phyloP scores from a whole-genome alignment of 2,888 invertebrate genomes.

The Timandra comae region DNA sequence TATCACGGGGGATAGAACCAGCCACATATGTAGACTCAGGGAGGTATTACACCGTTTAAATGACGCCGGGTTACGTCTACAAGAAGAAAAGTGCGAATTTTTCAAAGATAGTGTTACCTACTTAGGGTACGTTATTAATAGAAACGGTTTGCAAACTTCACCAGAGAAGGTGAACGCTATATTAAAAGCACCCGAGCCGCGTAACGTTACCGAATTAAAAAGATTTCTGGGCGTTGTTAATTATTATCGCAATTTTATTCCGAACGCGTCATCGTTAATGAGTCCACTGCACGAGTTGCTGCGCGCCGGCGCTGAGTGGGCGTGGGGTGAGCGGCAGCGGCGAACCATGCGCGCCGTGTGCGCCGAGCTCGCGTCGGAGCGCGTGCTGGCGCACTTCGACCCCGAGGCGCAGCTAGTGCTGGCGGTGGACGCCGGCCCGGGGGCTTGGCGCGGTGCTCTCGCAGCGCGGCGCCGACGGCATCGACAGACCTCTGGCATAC shows the following conservation, averaged over 20 bases:
- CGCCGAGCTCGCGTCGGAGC: too few relatives aligned
- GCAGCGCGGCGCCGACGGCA: slow-evolving; percentile 1
- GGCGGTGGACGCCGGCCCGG: slow-evolving; percentile 10
- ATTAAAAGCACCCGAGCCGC: slow-evolving; percentile 15
- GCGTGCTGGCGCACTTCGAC: slow-evolving; percentile 1
- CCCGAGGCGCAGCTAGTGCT: slow-evolving; percentile 6
- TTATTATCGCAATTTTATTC: slow-evolving; percentile 27
- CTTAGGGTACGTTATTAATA: slow-evolving; percentile 11
- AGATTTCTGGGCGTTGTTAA: slow-evolving; percentile 24
- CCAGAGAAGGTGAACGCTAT: slow-evolving; percentile 24
- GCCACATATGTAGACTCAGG: slow-evolving; percentile 8
- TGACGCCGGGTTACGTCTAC: slow-evolving; percentile 14
- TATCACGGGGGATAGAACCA: slow-evolving; percentile 8
- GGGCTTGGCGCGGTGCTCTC: slow-evolving; percentile 13
- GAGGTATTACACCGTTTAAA: slow-evolving; percentile 16
- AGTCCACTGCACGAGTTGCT: slow-evolving; percentile 18
- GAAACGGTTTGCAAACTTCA: slow-evolving; percentile 5
- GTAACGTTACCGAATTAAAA: slow-evolving; percentile 17
- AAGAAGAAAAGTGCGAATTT: too few relatives aligned
- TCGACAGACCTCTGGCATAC: neutral
- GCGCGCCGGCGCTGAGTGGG: slow-evolving; percentile 3
- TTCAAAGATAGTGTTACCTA: slow-evolving; percentile 6
- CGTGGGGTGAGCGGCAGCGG: slow-evolving; percentile 11
- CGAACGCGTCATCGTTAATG: slow-evolving; percentile 17
- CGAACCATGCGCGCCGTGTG: slow-evolving; percentile 3